Base-by-base conservation (phyloP, 2,888 invertebrate genomes). In the Cryptocheilus praepositus region DNA sequence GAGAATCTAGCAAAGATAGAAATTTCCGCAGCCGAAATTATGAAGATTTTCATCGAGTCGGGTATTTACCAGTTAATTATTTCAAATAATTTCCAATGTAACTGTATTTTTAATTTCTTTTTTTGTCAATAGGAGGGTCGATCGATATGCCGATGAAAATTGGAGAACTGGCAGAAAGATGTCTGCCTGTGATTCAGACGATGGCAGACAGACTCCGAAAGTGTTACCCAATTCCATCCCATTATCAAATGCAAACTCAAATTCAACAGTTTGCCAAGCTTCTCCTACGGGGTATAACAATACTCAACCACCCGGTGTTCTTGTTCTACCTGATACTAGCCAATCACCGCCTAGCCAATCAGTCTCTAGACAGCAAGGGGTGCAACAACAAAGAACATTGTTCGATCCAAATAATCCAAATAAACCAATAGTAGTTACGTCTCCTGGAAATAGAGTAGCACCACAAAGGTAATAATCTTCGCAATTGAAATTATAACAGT, bases 351-450 rank as follows among this genome's bases (percentile, higher is more conserved):
- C 81, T 19, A 79, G 69, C 70, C 84, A 82, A 21, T 79, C 82
- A 76, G 67, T 61, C 70, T 55, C 76, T 66, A 67, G 67, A 18
- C 76, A 74, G 67, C 67, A 75, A 59, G 68, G 74, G 67, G 74
- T 73, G n/a, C 81, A 80, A 64, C 86, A 89, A 59, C 90, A 90
- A 75, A 90, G 91, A 78, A 91, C 90, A 16, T 86, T 93, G 5
- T 93, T 90, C 77, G 92, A 93, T 86, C 93, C 92, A 0, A 91
- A 91, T 76, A 93, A 93, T 86, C 93, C 93, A 0, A 92, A 92
- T 67, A 94, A 93, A 89, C 94, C 94, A 19, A 95, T 95, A 72
- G 91, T 94, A 76, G 92, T 94, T 67, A 92, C 92, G 80, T 89
- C 90, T 25, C 85, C 89, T 8, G 89, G 89, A 67, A 89, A 86